phyloP scores from a whole-genome alignment of 2,888 invertebrate species.

The Troilus luridus region DNA sequence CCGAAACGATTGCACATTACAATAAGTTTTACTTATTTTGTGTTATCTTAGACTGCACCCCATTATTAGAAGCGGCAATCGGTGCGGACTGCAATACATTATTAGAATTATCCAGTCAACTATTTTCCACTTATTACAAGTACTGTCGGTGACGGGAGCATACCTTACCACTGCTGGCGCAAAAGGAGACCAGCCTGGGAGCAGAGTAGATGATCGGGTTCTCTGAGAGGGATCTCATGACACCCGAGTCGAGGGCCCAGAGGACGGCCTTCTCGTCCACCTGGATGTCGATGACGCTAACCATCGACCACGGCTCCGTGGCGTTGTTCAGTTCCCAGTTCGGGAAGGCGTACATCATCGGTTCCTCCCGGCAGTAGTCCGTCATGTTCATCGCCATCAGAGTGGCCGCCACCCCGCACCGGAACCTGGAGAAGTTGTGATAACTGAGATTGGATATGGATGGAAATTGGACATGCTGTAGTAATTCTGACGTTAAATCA shows the following conservation, averaged over 20 bases:
- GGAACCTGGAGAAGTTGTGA: constrained; percentile 69
- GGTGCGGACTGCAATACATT: too few species aligned
- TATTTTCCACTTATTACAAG: too few species aligned
- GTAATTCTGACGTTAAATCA: too few species aligned
- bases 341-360: constrained; percentile 75
- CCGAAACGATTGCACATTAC: too few species aligned
- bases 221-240: constrained; percentile 66
- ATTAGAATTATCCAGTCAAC: too few species aligned
- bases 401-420: constrained; percentile 78
- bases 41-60: too few species aligned
- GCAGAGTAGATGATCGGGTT: constrained; percentile 62
- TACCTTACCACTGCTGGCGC: constrained; percentile 73
- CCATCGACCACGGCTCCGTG: constrained; percentile 75
- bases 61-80: too few species aligned
- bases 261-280: constrained; percentile 76
- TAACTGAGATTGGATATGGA: too few species aligned
- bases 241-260: constrained; percentile 82
- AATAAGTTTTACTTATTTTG: too few species aligned
- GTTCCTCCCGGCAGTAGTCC: constrained; percentile 66
- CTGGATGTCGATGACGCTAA: constrained; percentile 79
- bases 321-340: constrained; percentile 76
- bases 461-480: too few species aligned
- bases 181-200: constrained; percentile 79
- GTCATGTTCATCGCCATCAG: constrained; percentile 73
- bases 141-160: neutral